Percentiles rank a stretch among this genome's conserved stretches.
Conservation (phyloP, 2,888 invertebrate species). For the Cantharis flavilabris region DNA sequence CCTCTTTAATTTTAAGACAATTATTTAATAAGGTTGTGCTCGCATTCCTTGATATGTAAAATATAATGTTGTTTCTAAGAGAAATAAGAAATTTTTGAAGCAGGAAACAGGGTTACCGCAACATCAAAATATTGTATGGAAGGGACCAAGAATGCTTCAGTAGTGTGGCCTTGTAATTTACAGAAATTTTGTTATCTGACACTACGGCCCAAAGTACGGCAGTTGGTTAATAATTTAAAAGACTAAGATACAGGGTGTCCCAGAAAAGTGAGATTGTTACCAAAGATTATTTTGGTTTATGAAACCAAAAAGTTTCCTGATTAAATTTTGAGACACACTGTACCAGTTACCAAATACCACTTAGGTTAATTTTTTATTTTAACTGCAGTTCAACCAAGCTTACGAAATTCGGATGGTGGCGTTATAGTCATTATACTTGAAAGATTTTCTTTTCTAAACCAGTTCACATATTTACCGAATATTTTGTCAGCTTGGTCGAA, state of each 20-base stretch:
- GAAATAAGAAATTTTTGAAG: not conserved
- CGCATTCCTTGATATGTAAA: not conserved
- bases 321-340: not conserved
- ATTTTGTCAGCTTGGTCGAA: not conserved
- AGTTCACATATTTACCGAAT: not conserved
- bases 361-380: not conserved
- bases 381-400: not conserved
- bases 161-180: constrained; percentile 40
- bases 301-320: not conserved
- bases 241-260: not conserved
- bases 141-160: constrained; percentile 43
- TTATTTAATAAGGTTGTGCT: not conserved
- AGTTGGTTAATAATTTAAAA: not conserved
- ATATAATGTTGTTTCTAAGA: not conserved
- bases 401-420: not conserved
- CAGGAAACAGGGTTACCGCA: not conserved
- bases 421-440: not conserved
- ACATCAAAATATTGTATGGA: constrained; percentile 18
- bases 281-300: not conserved
- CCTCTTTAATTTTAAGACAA: not conserved
- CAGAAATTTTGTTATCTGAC: not conserved
- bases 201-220: not conserved
- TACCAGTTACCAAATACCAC: not conserved
- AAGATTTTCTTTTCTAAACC: not conserved
- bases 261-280: not conserved